Base-by-base conservation (phyloP, 2,113 vertebrate genomes). In the Gyps fulvus region DNA sequence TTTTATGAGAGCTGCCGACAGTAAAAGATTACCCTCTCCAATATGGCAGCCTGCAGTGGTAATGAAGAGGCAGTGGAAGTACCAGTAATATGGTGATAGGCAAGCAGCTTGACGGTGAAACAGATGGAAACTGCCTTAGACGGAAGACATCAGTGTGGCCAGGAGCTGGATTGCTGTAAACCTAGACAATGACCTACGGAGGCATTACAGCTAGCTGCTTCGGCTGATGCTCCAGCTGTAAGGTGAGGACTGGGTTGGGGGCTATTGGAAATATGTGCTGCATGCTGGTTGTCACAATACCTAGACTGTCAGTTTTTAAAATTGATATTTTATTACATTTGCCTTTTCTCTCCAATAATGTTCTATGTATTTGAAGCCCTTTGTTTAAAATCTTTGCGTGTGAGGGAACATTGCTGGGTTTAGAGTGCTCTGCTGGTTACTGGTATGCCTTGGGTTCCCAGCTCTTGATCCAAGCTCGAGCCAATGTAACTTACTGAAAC, bases 11-110 rank as follows among this genome's bases (percentile, higher is more conserved):
- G 11, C 10, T 77, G 29, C 19, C 7, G 3, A 9, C 40, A 31
- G 18, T 47, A 59, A 43, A 65, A 54, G 5, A 32, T 34, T 38
- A 15, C 7, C 7, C 38, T 66, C 45, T 81, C 27, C 16, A 52
- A 14, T 11, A 34, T 0, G 0, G 11, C 54, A 59, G 6, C 5
- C n/a, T 50, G 10, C 10, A 49, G 19, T 13, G 12, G 25, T 42
- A 89, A 26, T 26, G 40, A 80, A 55, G 52, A 86, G 16, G 10
- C 9, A 49, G 36, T 32, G 17, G 32, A 81, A 66, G 27, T 9
- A 71, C 27, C 1, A 1, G 14, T 34, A 61, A 4, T 29, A 52
- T 6, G 23, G 31, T 45, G 45, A 57, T 0, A 42, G 32, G 25
- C 23, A 49, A 85, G 74, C 1, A 49, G 4, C n/a, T 38, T 71